Evolutionary conservation across 2,888 invertebrate genomes (phyloP).

Genomic region (Autographa pulchrina): DNA sequence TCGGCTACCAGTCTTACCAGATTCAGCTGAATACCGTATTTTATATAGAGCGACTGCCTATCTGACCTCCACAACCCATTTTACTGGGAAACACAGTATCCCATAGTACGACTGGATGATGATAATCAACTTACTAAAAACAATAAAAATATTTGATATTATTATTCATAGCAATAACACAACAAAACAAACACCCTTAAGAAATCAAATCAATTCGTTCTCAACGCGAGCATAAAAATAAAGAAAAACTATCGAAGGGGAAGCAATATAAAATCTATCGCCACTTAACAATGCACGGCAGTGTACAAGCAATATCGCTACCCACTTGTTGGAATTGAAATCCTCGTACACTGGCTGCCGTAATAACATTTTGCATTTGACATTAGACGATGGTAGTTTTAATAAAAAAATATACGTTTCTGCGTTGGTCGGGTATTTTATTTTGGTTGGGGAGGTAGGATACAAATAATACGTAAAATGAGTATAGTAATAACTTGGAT

Average conservation of each 20-base stretch:
- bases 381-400: conserved; percentile 68
- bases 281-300: conserved; percentile 56
- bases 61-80: no score
- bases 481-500: conserved; percentile 6
- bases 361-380: conserved; percentile 74
- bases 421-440: conserved; percentile 13
- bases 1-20: no score
- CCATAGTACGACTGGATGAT: no score
- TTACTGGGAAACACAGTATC: no score
- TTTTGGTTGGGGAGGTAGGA: conserved; percentile 2
- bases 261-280: conserved; percentile 54
- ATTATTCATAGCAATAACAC: not conserved
- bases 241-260: conserved; percentile 25
- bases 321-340: conserved; percentile 80
- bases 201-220: conserved; percentile 23
- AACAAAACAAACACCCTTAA: not conserved
- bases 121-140: no score
- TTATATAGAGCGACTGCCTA: no score
- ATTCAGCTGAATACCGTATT: no score
- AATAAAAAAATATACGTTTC: conserved; percentile 59
- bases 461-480: not conserved
- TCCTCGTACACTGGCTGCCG: conserved; percentile 58
- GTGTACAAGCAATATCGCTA: conserved; percentile 66
- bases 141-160: no score
- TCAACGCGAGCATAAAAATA: conserved; percentile 6